Percentiles rank a stretch among this genome's conserved stretches.
These are phyloP conservation scores for Gobius niger DNA, from an alignment of 2,113 vertebrate genomes.

Conservation along the genomic window DNA sequence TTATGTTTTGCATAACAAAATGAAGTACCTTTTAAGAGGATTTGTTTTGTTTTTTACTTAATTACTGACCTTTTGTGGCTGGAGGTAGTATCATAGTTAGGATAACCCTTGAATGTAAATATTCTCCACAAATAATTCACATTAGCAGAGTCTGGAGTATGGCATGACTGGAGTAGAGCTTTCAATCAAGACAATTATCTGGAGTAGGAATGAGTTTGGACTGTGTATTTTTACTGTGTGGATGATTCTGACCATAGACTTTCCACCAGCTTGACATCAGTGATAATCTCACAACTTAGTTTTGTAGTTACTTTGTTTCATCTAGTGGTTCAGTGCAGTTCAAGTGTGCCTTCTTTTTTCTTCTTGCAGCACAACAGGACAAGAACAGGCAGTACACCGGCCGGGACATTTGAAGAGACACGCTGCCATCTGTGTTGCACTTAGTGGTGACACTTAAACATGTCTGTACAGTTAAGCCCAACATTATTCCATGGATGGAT, in stretches of 20 bases:
- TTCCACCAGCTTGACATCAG: no score
- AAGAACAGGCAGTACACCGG: slow-evolving; percentile 51
- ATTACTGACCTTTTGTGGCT: neutral
- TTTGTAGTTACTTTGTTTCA: slow-evolving; percentile 8
- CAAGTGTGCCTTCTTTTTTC: slow-evolving; percentile 33
- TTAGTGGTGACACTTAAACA: slow-evolving; percentile 15
- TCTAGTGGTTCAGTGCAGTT: slow-evolving; percentile 15
- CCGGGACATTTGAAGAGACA: slow-evolving; percentile 18
- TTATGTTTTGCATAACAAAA: neutral
- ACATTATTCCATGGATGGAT: neutral
- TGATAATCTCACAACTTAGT: no score
- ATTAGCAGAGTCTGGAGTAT: no score
- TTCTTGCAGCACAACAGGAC: slow-evolving; percentile 64
- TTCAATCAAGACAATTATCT: no score
- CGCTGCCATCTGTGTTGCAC: slow-evolving; percentile 31
- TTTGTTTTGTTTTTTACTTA: neutral
- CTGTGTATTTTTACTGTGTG: no score
- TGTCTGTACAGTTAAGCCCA: neutral
- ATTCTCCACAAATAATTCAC: no score
- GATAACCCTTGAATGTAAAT: no score
- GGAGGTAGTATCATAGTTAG: neutral
- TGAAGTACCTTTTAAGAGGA: no score
- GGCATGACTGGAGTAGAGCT: no score
- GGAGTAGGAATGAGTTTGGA: no score
- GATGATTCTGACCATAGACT: no score